Conservation (phyloP, 1,140 invertebrate genomes). For the Cyclargus thomasi region DNA sequence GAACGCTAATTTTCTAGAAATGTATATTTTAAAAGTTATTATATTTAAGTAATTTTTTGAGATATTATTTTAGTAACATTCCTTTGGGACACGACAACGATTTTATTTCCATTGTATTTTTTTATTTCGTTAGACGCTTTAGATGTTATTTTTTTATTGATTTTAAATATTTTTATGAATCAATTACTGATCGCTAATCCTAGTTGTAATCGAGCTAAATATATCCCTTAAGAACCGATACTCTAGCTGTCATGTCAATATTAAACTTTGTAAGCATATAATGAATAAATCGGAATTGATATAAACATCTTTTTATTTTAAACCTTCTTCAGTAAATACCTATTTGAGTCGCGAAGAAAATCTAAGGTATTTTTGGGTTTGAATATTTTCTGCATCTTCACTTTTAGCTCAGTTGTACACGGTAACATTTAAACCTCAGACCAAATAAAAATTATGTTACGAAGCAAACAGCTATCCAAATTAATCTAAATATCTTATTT, state of each 20-base stretch:
- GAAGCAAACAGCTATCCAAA: too few relatives aligned
- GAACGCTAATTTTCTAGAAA: conserved; percentile 7
- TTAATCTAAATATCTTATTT: too few relatives aligned
- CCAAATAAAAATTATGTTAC: too few relatives aligned
- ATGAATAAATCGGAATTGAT: conserved; percentile 69
- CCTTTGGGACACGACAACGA: conserved; percentile 58
- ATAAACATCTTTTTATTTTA: conserved; percentile 36
- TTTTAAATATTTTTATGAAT: conserved; percentile 43
- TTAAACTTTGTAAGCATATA: conserved; percentile 55
- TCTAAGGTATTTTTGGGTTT: not conserved
- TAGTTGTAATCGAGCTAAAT: conserved; percentile 31
- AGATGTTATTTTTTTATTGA: conserved; percentile 52
- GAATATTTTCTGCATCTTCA: not conserved
- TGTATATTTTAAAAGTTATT: conserved; percentile 25
- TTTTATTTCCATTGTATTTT: conserved; percentile 63
- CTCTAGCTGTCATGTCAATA: conserved; percentile 50
- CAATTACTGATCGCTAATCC: conserved; percentile 31
- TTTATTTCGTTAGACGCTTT: conserved; percentile 68
- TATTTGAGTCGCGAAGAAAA: not conserved
- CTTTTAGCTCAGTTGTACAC: too few relatives aligned
- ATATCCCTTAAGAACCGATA: conserved; percentile 39
- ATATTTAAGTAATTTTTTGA: conserved; percentile 57
- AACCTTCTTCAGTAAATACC: not conserved
- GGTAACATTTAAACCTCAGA: too few relatives aligned
- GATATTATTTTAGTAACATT: conserved; percentile 52